These are phyloP conservation scores for Emmelina monodactyla DNA, from an alignment of 2,888 invertebrate genomes.

Conservation along the genomic window DNA sequence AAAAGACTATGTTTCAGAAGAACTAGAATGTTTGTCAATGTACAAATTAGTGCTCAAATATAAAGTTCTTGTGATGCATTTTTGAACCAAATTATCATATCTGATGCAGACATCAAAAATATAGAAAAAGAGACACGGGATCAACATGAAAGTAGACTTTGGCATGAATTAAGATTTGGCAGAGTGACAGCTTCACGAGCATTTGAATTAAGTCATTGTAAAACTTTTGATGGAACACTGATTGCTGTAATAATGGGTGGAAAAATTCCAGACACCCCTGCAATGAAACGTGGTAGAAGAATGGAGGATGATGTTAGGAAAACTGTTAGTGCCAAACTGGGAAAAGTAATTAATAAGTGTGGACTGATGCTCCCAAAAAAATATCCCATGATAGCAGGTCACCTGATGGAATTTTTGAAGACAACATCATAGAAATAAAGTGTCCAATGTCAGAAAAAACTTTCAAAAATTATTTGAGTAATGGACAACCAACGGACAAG, in stretches of 20 bases:
- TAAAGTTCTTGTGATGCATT: not conserved
- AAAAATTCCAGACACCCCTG: not conserved
- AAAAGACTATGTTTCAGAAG: not conserved
- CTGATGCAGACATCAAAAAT: not conserved
- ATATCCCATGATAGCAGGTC: too few species aligned
- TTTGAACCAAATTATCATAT: not conserved
- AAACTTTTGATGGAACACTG: too few species aligned
- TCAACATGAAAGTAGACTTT: not conserved
- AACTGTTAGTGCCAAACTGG: not conserved
- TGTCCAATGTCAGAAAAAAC: too few species aligned
- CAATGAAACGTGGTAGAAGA: too few species aligned
- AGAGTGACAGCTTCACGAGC: not conserved
- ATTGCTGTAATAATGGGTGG: not conserved
- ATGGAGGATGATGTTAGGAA: not conserved
- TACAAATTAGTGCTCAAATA: not conserved
- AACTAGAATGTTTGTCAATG: not conserved
- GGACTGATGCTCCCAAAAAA: not conserved
- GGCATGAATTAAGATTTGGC: not conserved
- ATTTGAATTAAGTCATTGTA: not conserved
- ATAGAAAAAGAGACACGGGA: not conserved
- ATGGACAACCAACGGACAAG: too few species aligned
- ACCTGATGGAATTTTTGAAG: too few species aligned
- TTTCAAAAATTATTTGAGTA: too few species aligned
- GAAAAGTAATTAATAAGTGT: not conserved
- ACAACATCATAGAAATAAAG: not conserved